Conservation (phyloP, 2,888 invertebrate species). For the Drosophila nr. medialis region DNA sequence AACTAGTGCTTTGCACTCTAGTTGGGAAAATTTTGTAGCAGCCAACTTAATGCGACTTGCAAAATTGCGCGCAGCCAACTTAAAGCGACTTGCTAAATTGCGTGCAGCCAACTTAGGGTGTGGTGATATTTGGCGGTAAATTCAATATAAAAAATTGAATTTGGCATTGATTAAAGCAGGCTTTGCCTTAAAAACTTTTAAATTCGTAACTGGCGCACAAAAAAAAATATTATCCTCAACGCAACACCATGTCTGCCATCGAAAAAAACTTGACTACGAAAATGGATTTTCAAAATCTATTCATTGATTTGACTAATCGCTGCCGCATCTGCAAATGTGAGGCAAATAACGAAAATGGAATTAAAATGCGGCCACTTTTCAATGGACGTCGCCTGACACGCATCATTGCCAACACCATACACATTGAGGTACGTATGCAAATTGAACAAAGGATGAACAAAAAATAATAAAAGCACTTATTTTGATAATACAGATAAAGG, state of each 20-base stretch:
- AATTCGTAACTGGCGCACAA: conserved; percentile 13
- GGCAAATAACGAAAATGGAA: conserved; percentile 21
- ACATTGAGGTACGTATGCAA: conserved; percentile 38
- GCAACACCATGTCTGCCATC: conserved; percentile 29
- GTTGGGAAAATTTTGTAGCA: conserved; percentile 26
- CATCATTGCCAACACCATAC: conserved; percentile 51
- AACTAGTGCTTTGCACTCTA: conserved; percentile 13
- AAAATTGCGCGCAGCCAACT: conserved; percentile 32
- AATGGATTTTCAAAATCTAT: conserved; percentile 17
- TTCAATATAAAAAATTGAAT: not conserved
- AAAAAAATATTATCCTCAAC: conserved; percentile 17
- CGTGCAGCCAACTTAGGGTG: conserved; percentile 30
- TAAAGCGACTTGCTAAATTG: conserved; percentile 6
- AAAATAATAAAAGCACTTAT: too few species aligned
- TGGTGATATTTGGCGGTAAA: conserved; percentile 5
- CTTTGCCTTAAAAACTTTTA: not conserved
- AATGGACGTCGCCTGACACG: conserved; percentile 42
- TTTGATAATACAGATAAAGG: conserved; percentile 31
- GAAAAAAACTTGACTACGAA: conserved; percentile 2
- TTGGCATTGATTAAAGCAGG: not conserved
- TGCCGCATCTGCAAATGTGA: conserved; percentile 47
- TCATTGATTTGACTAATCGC: conserved; percentile 32
- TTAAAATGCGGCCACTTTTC: conserved; percentile 48
- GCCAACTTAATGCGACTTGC: conserved; percentile 38
- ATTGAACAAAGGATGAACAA: not conserved